A percentile compares a stretch with the other conserved stretches of the same genome.
Conservation (phyloP, 2,113 vertebrate genomes). For the Sclerurus mexicanus region DNA sequence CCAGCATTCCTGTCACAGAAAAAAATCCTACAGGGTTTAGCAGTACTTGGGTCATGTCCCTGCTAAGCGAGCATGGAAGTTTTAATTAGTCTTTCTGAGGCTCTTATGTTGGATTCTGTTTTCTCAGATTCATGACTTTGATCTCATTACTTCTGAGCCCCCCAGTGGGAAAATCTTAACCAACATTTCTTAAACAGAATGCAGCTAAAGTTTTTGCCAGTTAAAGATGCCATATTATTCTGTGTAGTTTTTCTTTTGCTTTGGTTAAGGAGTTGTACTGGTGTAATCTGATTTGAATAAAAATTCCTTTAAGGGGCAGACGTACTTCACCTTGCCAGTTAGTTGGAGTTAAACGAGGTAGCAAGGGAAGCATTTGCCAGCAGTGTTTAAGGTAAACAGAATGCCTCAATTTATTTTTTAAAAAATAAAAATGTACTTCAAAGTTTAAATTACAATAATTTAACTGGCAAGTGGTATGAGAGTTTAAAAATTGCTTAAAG, state of each 20-base stretch:
- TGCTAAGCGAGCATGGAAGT: neutral
- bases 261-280: neutral
- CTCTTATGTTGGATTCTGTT: neutral
- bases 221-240: neutral
- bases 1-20: neutral
- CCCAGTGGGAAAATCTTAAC: neutral
- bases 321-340: neutral
- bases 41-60: constrained; percentile 3
- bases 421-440: neutral
- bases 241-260: neutral
- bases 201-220: neutral
- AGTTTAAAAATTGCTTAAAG: neutral
- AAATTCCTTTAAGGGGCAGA: neutral
- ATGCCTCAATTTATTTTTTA: neutral
- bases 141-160: neutral
- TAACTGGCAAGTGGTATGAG: neutral
- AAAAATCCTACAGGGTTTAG: neutral
- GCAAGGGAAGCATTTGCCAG: neutral
- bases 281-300: neutral
- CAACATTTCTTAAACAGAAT: neutral
- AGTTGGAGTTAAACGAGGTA: neutral
- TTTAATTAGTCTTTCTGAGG: neutral
- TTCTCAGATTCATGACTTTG: neutral
- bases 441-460: neutral
- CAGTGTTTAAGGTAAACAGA: constrained; percentile 6